phyloP scores from a whole-genome alignment of 2,888 invertebrate species.

The Rhimphoctona megacephalus region DNA sequence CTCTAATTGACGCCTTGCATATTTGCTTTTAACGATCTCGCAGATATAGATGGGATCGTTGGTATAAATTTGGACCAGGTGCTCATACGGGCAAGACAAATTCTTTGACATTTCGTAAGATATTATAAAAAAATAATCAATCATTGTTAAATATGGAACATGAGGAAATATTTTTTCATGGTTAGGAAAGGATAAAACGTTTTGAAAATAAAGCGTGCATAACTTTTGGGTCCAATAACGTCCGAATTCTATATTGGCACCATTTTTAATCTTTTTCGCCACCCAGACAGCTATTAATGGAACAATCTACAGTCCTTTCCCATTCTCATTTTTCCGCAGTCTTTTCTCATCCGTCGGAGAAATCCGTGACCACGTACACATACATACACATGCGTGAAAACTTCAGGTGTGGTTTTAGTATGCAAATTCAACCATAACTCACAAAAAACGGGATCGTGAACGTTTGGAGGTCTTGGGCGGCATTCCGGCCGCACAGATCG shows the following conservation, averaged over 20 bases:
- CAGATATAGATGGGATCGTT: neutral
- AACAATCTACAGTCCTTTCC: neutral
- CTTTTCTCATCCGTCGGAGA: constrained; percentile 29
- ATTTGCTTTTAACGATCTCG: constrained; percentile 21
- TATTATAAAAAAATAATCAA: neutral
- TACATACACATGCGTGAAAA: constrained; percentile 21
- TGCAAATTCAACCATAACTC: constrained; percentile 79
- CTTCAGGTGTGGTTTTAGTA: constrained; percentile 76
- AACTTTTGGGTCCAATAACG: neutral
- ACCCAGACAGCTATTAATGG: constrained; percentile 7
- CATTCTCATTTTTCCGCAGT: constrained; percentile 10
- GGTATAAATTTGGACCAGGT: neutral
- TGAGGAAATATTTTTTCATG: neutral
- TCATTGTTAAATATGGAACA: neutral
- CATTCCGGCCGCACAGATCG: constrained; percentile 22
- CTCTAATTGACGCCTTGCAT: constrained; percentile 45
- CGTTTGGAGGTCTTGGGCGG: constrained; percentile 24
- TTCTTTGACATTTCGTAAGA: neutral
- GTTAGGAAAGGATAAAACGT: neutral
- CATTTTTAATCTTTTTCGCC: constrained; percentile 6
- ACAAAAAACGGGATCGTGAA: constrained; percentile 50
- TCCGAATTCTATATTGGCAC: neutral
- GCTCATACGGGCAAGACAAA: neutral
- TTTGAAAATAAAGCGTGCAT: neutral
- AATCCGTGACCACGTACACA: constrained; percentile 4